A percentile compares a stretch with the other conserved stretches of the same genome.
Evolutionary conservation across 2,113 vertebrate species (phyloP).

Genomic region (Seriola rivoliana): DNA sequence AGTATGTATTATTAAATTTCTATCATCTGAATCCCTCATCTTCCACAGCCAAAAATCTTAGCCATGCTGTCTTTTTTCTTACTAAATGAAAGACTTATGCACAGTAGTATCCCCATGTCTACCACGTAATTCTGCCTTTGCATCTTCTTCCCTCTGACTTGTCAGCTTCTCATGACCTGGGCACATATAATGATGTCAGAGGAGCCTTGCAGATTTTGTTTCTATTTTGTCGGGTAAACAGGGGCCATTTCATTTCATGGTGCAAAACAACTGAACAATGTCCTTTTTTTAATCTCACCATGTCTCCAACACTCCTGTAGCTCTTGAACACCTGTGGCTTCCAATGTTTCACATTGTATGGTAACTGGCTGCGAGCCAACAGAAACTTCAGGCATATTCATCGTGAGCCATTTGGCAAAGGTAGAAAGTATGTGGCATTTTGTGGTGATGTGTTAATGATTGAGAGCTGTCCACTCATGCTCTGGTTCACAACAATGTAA

Average conservation of each 20-base stretch:
- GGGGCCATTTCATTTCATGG: slow-evolving; percentile 31
- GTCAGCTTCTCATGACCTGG: background rate
- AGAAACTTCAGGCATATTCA: slow-evolving; percentile 49
- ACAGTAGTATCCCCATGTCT: background rate
- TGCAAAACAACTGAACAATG: slow-evolving; percentile 16
- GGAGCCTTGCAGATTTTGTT: slow-evolving; percentile 12
- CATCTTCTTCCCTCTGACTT: background rate
- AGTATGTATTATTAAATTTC: background rate
- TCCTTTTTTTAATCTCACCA: slow-evolving; percentile 18
- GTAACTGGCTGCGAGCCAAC: slow-evolving; percentile 48
- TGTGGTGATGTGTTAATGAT: slow-evolving; percentile 53
- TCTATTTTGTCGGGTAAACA: slow-evolving; percentile 31
- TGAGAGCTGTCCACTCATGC: slow-evolving; percentile 12
- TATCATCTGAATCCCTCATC: background rate
- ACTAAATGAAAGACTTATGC: background rate
- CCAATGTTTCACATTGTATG: slow-evolving; percentile 53
- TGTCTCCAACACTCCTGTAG: slow-evolving; percentile 9
- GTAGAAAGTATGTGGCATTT: slow-evolving; percentile 42
- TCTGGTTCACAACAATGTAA: slow-evolving; percentile 26
- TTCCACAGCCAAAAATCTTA: background rate
- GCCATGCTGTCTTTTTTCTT: background rate
- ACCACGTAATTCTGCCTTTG: background rate
- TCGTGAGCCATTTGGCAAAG: slow-evolving; percentile 54
- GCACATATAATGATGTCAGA: slow-evolving; percentile 8
- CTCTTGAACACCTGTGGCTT: slow-evolving; percentile 61